A percentile compares a stretch with the other conserved stretches of the same genome.
Evolutionary conservation across 1,140 invertebrate species (phyloP).

Genomic region (Trachymyrmex cornetzi): DNA sequence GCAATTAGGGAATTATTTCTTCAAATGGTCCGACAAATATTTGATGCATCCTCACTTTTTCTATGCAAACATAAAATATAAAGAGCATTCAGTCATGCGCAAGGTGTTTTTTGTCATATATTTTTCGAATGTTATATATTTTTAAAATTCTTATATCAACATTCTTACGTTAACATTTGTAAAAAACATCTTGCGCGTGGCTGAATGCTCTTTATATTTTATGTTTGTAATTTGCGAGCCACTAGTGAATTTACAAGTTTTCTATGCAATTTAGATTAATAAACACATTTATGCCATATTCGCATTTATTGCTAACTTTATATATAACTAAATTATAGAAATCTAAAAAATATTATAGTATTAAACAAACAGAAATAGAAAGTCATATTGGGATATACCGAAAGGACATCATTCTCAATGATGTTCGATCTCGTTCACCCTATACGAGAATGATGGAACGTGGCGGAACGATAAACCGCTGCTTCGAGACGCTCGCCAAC

Average conservation of each 20-base stretch:
- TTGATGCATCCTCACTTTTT: background rate
- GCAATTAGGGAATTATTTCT: background rate
- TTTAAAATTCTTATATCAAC: too few relatives aligned
- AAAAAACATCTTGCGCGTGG: too few relatives aligned
- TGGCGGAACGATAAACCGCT: slow-evolving; percentile 45
- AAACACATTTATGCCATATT: background rate
- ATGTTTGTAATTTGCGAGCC: too few relatives aligned
- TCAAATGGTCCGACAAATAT: background rate
- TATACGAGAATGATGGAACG: slow-evolving; percentile 7
- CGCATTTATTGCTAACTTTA: background rate
- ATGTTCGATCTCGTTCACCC: background rate
- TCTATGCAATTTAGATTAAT: background rate
- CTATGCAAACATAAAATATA: too few relatives aligned
- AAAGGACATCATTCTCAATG: background rate
- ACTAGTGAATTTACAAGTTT: too few relatives aligned
- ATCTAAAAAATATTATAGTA: background rate
- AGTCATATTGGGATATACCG: background rate
- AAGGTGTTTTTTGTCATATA: too few relatives aligned
- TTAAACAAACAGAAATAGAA: background rate
- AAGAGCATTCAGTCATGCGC: too few relatives aligned
- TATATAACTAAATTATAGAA: background rate
- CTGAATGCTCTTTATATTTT: too few relatives aligned
- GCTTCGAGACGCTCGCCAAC: background rate
- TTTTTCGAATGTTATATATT: too few relatives aligned
- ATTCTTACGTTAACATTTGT: too few relatives aligned